Percentiles rank a stretch among this genome's conserved stretches.
phyloP scores from a whole-genome alignment of 2,888 invertebrate species.

The Archips crataeganus region DNA sequence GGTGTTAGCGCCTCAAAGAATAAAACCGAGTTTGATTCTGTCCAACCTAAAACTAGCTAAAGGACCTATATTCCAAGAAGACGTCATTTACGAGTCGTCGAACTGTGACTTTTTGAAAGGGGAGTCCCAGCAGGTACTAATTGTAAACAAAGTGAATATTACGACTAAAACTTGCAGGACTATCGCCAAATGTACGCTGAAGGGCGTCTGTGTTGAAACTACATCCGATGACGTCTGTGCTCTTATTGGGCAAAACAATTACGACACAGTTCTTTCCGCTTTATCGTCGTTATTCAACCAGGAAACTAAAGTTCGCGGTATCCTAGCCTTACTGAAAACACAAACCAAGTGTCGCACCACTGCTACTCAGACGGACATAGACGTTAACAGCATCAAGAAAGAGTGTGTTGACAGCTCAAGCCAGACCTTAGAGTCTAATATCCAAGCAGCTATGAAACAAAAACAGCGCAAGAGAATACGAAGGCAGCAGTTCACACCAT shows the following conservation, averaged over 20 bases:
- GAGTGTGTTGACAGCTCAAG: constrained; percentile 32
- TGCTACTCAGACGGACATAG: constrained; percentile 35
- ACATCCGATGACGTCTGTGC: constrained; percentile 64
- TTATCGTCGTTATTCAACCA: constrained; percentile 67
- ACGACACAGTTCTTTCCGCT: constrained; percentile 64
- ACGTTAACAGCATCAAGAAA: not conserved
- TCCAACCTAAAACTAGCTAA: not conserved
- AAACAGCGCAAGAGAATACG: constrained; percentile 49
- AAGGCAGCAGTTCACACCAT: constrained; percentile 55
- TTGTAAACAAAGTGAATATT: constrained; percentile 58
- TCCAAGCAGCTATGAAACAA: constrained; percentile 45
- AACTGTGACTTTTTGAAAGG: constrained; percentile 60
- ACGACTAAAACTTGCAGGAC: constrained; percentile 59
- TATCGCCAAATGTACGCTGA: constrained; percentile 55
- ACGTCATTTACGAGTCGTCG: constrained; percentile 58
- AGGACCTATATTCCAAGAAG: constrained; percentile 52
- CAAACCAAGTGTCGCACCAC: constrained; percentile 40
- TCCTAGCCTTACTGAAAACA: constrained; percentile 62
- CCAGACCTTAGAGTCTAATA: constrained; percentile 60
- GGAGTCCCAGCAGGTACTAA: constrained; percentile 57
- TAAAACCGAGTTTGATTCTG: constrained; percentile 19
- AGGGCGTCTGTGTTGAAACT: constrained; percentile 50
- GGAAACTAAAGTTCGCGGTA: constrained; percentile 65
- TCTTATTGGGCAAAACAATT: constrained; percentile 71
- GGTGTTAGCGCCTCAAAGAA: constrained; percentile 29